Evolutionary conservation across 2,797 vertebrate genomes (phyloP), one percentile per base, ranked within the genome.

Genomic region (Malurus splendens): DNA sequence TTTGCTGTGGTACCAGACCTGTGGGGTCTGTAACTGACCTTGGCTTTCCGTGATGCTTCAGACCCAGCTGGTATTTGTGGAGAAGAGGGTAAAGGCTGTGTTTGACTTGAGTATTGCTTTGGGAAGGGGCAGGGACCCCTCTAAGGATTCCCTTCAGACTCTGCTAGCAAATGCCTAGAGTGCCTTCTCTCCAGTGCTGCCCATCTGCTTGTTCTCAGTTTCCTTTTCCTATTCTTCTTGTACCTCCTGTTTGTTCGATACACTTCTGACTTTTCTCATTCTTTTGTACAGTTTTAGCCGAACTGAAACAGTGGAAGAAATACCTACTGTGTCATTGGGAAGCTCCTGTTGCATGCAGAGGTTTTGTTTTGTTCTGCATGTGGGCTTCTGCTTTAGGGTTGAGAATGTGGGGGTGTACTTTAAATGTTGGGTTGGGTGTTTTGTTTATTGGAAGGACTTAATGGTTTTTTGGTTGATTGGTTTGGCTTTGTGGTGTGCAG

Each of bases 401-500:
- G 79, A 82, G 39, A 71, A 55, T n/a, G 33, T 41, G 65, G 18
- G 17, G 1, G 0, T 30, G 28, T 70, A 15, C 22, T 82, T 66
- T 39, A 36, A 39, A 18, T 51, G 22, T 44, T 44, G 19, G 32
- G 18, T 81, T 80, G 33, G 7, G 33, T 50, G 33, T 33, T 86
- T 75, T 75, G 51, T 66, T 86, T 89, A 50, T 70, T 90, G 86
- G 64, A 74, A 86, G 41, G 67, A 41, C 18, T 82, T 86, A 4
- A 42, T 85, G 87, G n/a, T 68, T 80, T 90, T 86, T 59, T 74
- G 52, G 59, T 89, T 90, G 82, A 33, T 62, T 80, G 57, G 24
- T 92, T 80, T 92, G 76, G 59, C 64, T 93, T 87, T 90, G 82
- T 92, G 80, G 71, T 77, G 25, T 64, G 54, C 33, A 36, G 79